Percentiles rank a stretch among this genome's conserved stretches.
Conservation (phyloP, 2,113 vertebrate genomes). For the Lampris megalopsis region DNA sequence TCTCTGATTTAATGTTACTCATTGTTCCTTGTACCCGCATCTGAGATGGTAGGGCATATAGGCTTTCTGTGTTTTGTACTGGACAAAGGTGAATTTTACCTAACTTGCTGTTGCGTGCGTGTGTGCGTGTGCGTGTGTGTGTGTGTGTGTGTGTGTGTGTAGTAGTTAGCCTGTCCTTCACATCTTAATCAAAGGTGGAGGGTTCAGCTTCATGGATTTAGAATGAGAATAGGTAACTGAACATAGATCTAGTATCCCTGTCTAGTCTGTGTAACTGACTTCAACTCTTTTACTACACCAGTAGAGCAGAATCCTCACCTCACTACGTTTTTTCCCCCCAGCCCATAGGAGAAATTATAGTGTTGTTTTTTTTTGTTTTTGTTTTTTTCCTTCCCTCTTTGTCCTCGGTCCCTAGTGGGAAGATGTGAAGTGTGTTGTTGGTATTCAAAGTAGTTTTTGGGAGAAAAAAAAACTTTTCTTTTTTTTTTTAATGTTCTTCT, state of each 20-base stretch:
- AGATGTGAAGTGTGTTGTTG: slow-evolving; percentile 50
- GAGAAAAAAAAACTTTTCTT: no score
- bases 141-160: slow-evolving; percentile 54
- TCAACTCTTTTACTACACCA: slow-evolving; percentile 11
- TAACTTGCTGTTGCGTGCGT: slow-evolving; percentile 60
- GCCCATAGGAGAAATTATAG: slow-evolving; percentile 38
- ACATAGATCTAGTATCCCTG: slow-evolving; percentile 42
- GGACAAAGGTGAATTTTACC: slow-evolving; percentile 86
- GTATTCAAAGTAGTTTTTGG: slow-evolving; percentile 39
- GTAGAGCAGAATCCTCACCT: slow-evolving; percentile 42
- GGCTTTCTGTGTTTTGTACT: slow-evolving; percentile 79
- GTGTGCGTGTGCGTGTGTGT: slow-evolving; percentile 12
- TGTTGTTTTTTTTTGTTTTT: no score
- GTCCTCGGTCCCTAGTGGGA: slow-evolving; percentile 51
- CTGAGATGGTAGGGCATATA: slow-evolving; percentile 75
- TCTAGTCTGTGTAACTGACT: slow-evolving; percentile 32
- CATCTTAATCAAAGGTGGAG: slow-evolving; percentile 61
- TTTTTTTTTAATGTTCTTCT: slow-evolving; percentile 24
- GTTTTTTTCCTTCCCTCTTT: slow-evolving; percentile 34
- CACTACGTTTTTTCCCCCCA: neutral
- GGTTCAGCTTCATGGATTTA: slow-evolving; percentile 69
- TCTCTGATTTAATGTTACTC: slow-evolving; percentile 66
- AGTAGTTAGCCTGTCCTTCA: slow-evolving; percentile 66
- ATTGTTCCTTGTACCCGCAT: slow-evolving; percentile 68
- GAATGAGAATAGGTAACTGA: slow-evolving; percentile 66